Conservation (phyloP, 2,888 invertebrate genomes). For the Nebria salina region DNA sequence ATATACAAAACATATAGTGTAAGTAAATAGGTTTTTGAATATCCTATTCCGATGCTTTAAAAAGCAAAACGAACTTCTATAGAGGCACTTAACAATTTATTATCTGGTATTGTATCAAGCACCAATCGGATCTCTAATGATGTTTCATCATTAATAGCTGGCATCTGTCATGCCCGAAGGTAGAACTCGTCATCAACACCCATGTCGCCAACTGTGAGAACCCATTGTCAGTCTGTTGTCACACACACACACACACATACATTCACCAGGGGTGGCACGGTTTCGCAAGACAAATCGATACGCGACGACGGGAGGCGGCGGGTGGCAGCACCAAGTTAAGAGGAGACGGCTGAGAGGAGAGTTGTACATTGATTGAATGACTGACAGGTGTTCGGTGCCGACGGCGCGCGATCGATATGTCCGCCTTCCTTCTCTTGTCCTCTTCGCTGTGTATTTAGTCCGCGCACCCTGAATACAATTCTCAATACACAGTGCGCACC, state of each 20-base stretch:
- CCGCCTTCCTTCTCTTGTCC: conserved; percentile 22
- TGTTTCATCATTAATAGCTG: not conserved
- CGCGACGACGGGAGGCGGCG: conserved; percentile 15
- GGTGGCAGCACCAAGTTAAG: conserved; percentile 51
- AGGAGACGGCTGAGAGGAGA: conserved; percentile 49
- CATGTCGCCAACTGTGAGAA: not conserved
- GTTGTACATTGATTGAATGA: conserved; percentile 59
- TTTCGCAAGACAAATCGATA: conserved; percentile 38
- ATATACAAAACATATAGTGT: too few relatives aligned
- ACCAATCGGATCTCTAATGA: conserved; percentile 1
- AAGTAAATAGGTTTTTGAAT: too few relatives aligned
- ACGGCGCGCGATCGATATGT: conserved; percentile 40
- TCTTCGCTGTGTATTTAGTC: not conserved
- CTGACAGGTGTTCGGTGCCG: conserved; percentile 58
- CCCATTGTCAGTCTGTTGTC: conserved; percentile 11
- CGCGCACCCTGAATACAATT: not conserved
- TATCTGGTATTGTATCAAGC: too few relatives aligned
- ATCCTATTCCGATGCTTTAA: too few relatives aligned
- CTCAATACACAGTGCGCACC: conserved; percentile 15
- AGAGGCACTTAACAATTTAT: too few relatives aligned
- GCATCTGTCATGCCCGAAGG: not conserved
- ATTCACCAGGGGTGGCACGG: not conserved
- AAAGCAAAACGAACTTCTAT: too few relatives aligned
- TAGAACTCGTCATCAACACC: conserved; percentile 1
- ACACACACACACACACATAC: not conserved